Evolutionary conservation across 1,140 invertebrate species (phyloP).

Genomic region (Drosophila equinoxialis): DNA sequence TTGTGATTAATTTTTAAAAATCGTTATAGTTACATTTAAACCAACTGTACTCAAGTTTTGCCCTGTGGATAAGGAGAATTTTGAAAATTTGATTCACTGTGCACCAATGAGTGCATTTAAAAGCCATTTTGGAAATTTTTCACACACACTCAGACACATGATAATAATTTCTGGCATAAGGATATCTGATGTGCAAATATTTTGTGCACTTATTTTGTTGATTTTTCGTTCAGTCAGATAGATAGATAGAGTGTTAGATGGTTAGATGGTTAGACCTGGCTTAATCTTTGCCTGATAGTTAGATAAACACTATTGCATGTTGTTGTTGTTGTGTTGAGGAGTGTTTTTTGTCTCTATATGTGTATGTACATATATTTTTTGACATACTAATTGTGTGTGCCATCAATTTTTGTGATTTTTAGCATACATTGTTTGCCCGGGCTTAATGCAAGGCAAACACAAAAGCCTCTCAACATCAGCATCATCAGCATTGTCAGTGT

Average conservation of each 20-base stretch:
- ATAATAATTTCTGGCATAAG: constrained; percentile 6
- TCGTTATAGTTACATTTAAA: no score
- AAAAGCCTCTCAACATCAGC: constrained; percentile 62
- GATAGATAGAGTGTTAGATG: background rate
- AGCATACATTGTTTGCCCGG: constrained; percentile 61
- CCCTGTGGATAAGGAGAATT: no score
- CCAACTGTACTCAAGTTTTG: no score
- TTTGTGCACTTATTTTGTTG: constrained; percentile 13
- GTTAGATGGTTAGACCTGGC: background rate
- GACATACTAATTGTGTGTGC: constrained; percentile 19
- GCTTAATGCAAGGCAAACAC: constrained; percentile 78
- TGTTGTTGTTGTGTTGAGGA: background rate
- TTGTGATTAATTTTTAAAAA: no score
- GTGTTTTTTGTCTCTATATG: background rate
- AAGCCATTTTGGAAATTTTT: constrained; percentile 8
- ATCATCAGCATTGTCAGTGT: constrained; percentile 59
- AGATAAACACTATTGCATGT: constrained; percentile 1
- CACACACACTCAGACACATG: constrained; percentile 4
- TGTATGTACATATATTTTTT: constrained; percentile 2
- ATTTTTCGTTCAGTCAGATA: constrained; percentile 2
- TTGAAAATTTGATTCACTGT: background rate
- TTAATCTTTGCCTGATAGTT: constrained; percentile 7
- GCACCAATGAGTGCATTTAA: constrained; percentile 1
- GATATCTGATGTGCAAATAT: constrained; percentile 8
- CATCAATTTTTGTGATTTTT: constrained; percentile 25